Evolutionary conservation across 2,113 vertebrate genomes (phyloP).

Genomic region (Coptodon rendalli): DNA sequence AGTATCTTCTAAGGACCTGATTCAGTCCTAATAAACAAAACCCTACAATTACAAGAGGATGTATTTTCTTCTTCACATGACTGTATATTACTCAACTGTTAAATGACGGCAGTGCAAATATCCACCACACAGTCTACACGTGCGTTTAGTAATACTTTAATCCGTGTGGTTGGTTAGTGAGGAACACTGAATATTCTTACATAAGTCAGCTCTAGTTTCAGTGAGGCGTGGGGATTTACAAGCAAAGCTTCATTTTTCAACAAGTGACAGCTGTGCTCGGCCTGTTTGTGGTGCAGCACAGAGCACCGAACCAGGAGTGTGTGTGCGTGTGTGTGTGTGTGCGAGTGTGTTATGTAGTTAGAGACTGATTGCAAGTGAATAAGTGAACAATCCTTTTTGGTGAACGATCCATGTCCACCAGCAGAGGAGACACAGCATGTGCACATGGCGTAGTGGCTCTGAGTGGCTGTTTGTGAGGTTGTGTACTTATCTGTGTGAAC

Average conservation of each 20-base stretch:
- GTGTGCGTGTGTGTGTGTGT: accelerated
- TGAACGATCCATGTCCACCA: conserved; percentile 46
- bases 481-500: not conserved
- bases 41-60: not conserved
- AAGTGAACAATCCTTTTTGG: conserved; percentile 28
- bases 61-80: not conserved
- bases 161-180: conserved; percentile 11
- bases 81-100: not conserved
- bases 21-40: not conserved
- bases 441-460: not conserved
- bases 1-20: not conserved
- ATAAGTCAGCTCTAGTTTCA: not conserved
- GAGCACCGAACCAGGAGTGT: not conserved
- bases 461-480: conserved; percentile 4
- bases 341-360: not conserved
- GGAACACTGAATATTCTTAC: not conserved
- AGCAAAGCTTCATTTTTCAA: not conserved
- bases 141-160: not conserved
- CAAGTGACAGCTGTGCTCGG: not conserved
- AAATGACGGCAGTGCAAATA: not conserved
- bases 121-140: not conserved
- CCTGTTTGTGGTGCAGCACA: not conserved
- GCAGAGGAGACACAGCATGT: conserved; percentile 12
- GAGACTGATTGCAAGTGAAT: conserved; percentile 30
- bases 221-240: not conserved